Percentiles rank a stretch among this genome's conserved stretches.
These are phyloP conservation scores for Calidris pygmaea DNA, from an alignment of 2,113 vertebrate species.

Conservation along the genomic window DNA sequence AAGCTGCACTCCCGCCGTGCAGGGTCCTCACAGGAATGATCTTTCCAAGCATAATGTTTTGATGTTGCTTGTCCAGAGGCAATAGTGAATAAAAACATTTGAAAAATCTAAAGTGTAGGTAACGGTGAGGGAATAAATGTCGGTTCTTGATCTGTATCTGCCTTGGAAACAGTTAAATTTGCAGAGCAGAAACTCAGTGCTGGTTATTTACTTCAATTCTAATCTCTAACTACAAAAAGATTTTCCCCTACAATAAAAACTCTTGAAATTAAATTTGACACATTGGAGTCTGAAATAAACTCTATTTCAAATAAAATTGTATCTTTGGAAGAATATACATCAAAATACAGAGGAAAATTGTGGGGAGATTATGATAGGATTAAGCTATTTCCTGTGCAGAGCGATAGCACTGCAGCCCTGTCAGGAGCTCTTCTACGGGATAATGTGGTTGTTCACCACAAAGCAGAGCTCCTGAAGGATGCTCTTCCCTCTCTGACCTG, in stretches of 20 bases:
- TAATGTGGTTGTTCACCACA: neutral
- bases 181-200: neutral
- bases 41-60: neutral
- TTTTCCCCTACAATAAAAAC: neutral
- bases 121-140: conserved; percentile 1
- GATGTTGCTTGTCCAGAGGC: conserved; percentile 9
- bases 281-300: conserved; percentile 14
- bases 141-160: conserved; percentile 16
- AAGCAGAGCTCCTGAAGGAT: neutral
- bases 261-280: conserved; percentile 41
- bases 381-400: neutral
- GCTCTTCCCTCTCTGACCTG: neutral
- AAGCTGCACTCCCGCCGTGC: neutral
- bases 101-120: neutral
- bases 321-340: conserved; percentile 20
- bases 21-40: neutral
- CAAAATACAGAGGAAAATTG: conserved; percentile 42
- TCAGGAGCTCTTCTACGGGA: conserved; percentile 2
- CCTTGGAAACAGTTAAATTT: conserved; percentile 11
- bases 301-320: conserved; percentile 33
- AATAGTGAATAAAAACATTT: neutral
- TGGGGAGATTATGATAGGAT: conserved; percentile 6
- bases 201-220: neutral
- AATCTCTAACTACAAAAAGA: neutral
- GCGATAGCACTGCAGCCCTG: neutral